Conservation (phyloP, 2,797 vertebrate genomes). For the Nannoperca obscura region DNA sequence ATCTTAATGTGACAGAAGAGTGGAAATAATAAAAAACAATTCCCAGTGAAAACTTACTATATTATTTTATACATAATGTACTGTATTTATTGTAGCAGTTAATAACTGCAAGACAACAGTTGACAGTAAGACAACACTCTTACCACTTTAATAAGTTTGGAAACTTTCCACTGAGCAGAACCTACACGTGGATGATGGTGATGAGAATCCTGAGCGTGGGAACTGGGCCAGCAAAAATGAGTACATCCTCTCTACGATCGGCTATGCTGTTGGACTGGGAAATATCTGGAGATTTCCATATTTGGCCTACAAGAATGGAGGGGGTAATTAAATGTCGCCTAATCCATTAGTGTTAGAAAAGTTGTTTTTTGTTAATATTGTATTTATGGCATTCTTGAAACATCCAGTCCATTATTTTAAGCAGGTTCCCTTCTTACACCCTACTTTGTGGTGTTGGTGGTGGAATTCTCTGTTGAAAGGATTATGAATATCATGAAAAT, state of each 20-base stretch:
- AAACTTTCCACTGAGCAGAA: constrained; percentile 61
- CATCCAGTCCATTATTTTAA: constrained; percentile 4
- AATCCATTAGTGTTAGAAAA: not conserved
- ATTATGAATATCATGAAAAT: no score
- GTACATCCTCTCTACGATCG: constrained; percentile 94
- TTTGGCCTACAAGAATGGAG: constrained; percentile 94
- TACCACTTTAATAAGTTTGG: not conserved
- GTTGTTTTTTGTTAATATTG: not conserved
- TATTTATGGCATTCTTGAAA: not conserved
- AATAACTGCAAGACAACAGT: not conserved
- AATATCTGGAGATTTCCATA: constrained; percentile 98
- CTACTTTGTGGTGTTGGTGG: constrained; percentile 81
- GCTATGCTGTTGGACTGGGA: constrained; percentile 95
- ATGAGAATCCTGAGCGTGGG: constrained; percentile 89
- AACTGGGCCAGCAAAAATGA: constrained; percentile 94
- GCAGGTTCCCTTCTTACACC: constrained; percentile 86
- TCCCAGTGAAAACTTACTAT: not conserved
- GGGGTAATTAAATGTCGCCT: constrained; percentile 82
- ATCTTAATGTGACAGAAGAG: not conserved
- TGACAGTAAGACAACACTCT: not conserved
- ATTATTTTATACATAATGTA: not conserved
- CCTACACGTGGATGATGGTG: constrained; percentile 67
- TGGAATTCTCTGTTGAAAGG: constrained; percentile 45
- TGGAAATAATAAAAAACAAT: not conserved
- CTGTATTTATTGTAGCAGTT: not conserved